Conservation (phyloP, 2,888 invertebrate species). For the Noctuana brunneofusca region DNA sequence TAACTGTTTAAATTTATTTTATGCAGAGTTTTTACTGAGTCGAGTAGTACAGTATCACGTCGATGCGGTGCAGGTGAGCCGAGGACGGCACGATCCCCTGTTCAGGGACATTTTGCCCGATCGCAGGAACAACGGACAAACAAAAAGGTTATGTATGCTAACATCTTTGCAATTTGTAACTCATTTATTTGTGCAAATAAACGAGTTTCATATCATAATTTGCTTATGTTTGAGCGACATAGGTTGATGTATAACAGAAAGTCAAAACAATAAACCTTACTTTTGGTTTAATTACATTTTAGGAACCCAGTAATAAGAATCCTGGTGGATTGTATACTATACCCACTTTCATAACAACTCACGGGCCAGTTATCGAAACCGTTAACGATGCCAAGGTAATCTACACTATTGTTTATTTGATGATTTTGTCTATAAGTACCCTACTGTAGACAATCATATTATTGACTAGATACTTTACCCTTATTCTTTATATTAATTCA, state of each 20-base stretch:
- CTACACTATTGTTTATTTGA: too few species aligned
- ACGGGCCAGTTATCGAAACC: conserved; percentile 60
- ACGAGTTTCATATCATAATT: too few species aligned
- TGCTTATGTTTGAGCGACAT: too few species aligned
- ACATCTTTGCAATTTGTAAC: too few species aligned
- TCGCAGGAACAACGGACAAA: conserved; percentile 36
- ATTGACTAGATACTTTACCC: too few species aligned
- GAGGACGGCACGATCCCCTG: conserved; percentile 42
- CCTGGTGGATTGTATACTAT: conserved; percentile 43
- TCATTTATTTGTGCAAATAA: too few species aligned
- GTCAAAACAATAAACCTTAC: neutral
- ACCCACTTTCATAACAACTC: conserved; percentile 59
- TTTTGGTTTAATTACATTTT: conserved; percentile 26
- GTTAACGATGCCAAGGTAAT: conserved; percentile 65
- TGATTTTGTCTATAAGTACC: too few species aligned
- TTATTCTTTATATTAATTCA: too few species aligned
- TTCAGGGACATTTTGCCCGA: conserved; percentile 42
- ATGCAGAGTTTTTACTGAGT: conserved; percentile 48
- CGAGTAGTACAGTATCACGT: conserved; percentile 43
- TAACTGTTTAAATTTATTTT: neutral
- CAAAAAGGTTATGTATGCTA: conserved; percentile 2
- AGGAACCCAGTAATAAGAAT: conserved; percentile 48
- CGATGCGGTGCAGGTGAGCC: conserved; percentile 62
- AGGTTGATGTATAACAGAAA: too few species aligned
- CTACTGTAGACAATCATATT: too few species aligned